These are phyloP conservation scores for Fissipunctia ypsillon DNA, from an alignment of 2,888 invertebrate genomes.

Conservation along the genomic window DNA sequence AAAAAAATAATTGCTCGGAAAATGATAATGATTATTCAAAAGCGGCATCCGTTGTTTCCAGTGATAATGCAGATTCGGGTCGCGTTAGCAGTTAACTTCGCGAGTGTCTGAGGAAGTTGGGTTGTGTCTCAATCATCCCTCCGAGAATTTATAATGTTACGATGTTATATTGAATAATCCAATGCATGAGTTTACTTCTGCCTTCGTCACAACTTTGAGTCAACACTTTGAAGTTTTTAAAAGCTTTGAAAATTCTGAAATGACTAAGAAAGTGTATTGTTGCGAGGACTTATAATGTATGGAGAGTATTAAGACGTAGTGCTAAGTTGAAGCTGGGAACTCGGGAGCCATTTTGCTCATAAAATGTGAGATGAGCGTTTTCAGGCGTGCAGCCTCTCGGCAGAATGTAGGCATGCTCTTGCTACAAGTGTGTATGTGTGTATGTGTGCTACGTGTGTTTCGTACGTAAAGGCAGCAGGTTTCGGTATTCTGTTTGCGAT, in stretches of 20 bases:
- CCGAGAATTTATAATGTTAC: slow-evolving; percentile 74
- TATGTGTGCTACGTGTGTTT: slow-evolving; percentile 25
- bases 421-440: slow-evolving; percentile 16
- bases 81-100: slow-evolving; percentile 63
- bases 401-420: slow-evolving; percentile 45
- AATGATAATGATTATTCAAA: slow-evolving; percentile 62
- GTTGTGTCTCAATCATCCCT: slow-evolving; percentile 68
- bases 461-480: slow-evolving; percentile 31
- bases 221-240: slow-evolving; percentile 62
- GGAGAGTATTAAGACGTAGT: slow-evolving; percentile 45
- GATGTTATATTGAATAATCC: slow-evolving; percentile 76
- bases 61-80: slow-evolving; percentile 67
- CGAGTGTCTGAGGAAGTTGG: slow-evolving; percentile 64
- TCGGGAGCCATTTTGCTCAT: slow-evolving; percentile 47
- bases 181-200: slow-evolving; percentile 60
- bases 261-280: slow-evolving; percentile 42
- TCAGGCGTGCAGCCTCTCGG: slow-evolving; percentile 45
- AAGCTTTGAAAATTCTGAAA: slow-evolving; percentile 48
- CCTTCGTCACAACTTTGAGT: slow-evolving; percentile 42
- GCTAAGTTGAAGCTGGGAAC: slow-evolving; percentile 52
- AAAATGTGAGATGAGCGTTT: slow-evolving; percentile 55
- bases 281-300: slow-evolving; percentile 42
- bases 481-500: slow-evolving; percentile 55
- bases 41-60: slow-evolving; percentile 61
- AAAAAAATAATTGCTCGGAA: slow-evolving; percentile 60